A percentile compares a stretch with the other conserved stretches of the same genome.
phyloP scores from a whole-genome alignment of 1,140 invertebrate genomes.

The Zaprionus nigranus region DNA sequence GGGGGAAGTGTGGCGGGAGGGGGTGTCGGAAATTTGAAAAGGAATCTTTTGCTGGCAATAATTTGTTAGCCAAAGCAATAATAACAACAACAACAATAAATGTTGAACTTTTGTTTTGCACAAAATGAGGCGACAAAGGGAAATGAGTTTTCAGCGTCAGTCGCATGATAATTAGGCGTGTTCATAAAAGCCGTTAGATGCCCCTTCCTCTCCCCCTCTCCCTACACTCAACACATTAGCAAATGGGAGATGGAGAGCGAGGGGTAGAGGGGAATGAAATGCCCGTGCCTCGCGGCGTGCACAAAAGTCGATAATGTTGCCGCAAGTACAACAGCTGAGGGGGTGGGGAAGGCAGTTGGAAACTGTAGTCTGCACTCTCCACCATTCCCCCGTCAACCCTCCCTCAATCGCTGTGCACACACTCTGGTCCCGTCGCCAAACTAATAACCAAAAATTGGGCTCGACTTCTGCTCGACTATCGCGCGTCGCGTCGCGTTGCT shows the following conservation, averaged over 20 bases:
- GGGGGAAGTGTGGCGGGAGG: neutral
- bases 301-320: slow-evolving; percentile 74
- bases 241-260: neutral
- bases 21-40: slow-evolving; percentile 57
- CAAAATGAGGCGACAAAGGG: slow-evolving; percentile 42
- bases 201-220: neutral
- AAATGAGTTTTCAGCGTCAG: slow-evolving; percentile 57
- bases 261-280: neutral
- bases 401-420: no score
- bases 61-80: slow-evolving; percentile 64
- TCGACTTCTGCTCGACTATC: slow-evolving; percentile 39
- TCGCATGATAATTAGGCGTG: slow-evolving; percentile 67
- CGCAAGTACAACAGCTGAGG: slow-evolving; percentile 55
- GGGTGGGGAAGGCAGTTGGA: neutral
- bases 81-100: slow-evolving; percentile 75
- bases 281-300: neutral
- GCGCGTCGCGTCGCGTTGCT: slow-evolving; percentile 17
- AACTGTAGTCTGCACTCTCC: neutral
- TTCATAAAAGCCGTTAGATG: slow-evolving; percentile 49
- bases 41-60: slow-evolving; percentile 64
- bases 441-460: slow-evolving; percentile 78
- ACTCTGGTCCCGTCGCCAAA: slow-evolving; percentile 37
- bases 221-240: slow-evolving; percentile 2
- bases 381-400: neutral
- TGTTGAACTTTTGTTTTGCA: slow-evolving; percentile 69